These are phyloP conservation scores for Lithobius niger DNA, from an alignment of 1,140 invertebrate species.

Conservation along the genomic window DNA sequence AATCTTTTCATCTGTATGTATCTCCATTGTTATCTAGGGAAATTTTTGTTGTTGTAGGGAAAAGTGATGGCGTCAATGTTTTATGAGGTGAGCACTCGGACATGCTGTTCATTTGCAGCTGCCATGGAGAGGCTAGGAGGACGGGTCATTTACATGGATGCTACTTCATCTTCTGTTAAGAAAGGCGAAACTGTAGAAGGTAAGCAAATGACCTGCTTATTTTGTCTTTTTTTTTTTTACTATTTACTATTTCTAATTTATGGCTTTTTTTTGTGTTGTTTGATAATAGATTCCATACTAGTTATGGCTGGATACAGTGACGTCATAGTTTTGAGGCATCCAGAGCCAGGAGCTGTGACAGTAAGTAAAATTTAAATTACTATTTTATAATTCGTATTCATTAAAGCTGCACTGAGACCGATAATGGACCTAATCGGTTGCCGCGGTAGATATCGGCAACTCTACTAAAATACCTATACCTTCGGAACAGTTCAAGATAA, in stretches of 20 bases:
- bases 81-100: conserved; percentile 94
- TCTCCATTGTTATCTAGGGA: too few relatives aligned
- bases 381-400: too few relatives aligned
- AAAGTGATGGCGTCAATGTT: conserved; percentile 94
- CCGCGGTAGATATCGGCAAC: too few relatives aligned
- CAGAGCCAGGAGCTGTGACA: conserved; percentile 74
- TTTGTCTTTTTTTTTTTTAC: conserved; percentile 1
- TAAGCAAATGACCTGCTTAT: conserved; percentile 20
- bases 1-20: too few relatives aligned
- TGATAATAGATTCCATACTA: conserved; percentile 54
- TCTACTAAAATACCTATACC: too few relatives aligned
- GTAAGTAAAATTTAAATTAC: conserved; percentile 41
- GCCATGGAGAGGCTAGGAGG: conserved; percentile 95
- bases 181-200: conserved; percentile 93
- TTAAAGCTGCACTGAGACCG: too few relatives aligned
- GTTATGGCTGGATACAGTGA: conserved; percentile 80
- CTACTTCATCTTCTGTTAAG: conserved; percentile 75
- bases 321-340: conserved; percentile 86
- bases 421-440: too few relatives aligned
- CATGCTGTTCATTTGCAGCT: conserved; percentile 85
- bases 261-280: background rate
- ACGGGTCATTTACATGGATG: conserved; percentile 75
- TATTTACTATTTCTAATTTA: background rate
- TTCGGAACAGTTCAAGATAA: too few relatives aligned
- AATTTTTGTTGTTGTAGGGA: conserved; percentile 40